Evolutionary conservation across 2,888 invertebrate species (phyloP), one percentile per base, ranked within the genome.

Genomic region (Cheilosia scutellata): DNA sequence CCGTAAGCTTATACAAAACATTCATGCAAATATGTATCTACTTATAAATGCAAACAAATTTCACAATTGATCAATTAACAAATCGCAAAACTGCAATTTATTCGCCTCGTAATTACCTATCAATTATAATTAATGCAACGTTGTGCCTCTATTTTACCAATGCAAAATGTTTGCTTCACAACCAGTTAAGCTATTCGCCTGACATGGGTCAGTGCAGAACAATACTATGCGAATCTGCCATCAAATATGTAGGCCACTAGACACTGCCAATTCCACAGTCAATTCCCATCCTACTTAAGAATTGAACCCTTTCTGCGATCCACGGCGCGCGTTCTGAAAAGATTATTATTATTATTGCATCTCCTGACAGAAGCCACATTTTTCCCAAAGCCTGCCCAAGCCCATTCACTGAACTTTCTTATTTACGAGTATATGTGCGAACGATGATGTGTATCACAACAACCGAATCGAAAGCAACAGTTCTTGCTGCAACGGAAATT

Each of bases 401-500:
- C 57, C 9, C 29, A 66, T 62, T 70, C 70, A 71, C 40, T 78
- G 47, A 78, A 78, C 78, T 71, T 78, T 71, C 63, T 44, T 71
- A 51, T 51, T 27, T 51, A 5, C 11, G 25, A 13, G 2, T n/a
- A 11, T 49, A 78, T 63, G 47, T 5, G 47, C 13, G 6, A 53
- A 72, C 58, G 47, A 63, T 70, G 63, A 37, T 33, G 42, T 49
- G 51, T 42, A 51, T 74, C 75, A 75, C 51, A n/a, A 31, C 60
- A 37, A 20, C 53, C 47, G 55, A 40, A 20, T 40, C 47, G 49
- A 77, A 68, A 82, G 72, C 77, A 77, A 68, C 77, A 78, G 77
- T 25, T 27, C 42, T 11, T 60, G 42, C 25, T 60, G 72, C 82
- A 77, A 13, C 72, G 83, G 83, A 83, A 74, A 74, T 83, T 78